phyloP scores from a whole-genome alignment of 2,797 vertebrate species.

The Luscinia luscinia region DNA sequence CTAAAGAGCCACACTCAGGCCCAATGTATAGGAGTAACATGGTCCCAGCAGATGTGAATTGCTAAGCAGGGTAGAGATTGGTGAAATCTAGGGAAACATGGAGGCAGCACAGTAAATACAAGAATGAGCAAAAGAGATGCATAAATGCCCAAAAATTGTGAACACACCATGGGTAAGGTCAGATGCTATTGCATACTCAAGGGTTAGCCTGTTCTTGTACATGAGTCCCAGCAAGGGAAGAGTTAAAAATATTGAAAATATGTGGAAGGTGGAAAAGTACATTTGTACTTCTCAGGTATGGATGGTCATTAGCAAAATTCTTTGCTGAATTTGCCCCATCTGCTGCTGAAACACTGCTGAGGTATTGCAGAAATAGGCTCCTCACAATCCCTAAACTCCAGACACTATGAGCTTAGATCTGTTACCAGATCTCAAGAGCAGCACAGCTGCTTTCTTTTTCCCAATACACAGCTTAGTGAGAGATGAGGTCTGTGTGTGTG shows the following conservation, averaged over 20 bases:
- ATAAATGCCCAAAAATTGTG: neutral
- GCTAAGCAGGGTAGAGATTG: neutral
- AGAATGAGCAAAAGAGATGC: neutral
- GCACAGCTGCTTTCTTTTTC: neutral
- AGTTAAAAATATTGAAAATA: neutral
- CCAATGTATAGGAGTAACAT: fast-evolving
- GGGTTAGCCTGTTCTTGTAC: neutral
- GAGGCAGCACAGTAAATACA: neutral
- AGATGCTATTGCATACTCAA: neutral
- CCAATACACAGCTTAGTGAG: neutral
- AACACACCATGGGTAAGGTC: fast-evolving
- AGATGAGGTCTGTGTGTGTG: neutral
- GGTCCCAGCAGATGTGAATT: neutral
- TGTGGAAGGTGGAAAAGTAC: neutral
- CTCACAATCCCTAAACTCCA: neutral
- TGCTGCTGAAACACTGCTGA: neutral
- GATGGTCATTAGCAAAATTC: neutral
- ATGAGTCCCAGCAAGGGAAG: neutral
- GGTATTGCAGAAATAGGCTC: neutral
- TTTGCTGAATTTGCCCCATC: neutral
- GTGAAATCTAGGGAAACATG: neutral
- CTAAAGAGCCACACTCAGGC: neutral
- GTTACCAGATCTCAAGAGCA: neutral
- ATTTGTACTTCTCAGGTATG: neutral
- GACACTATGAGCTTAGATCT: neutral